Percentiles rank a stretch among this genome's conserved stretches.
phyloP scores from a whole-genome alignment of 1,140 invertebrate species.

The Cydia splendana region DNA sequence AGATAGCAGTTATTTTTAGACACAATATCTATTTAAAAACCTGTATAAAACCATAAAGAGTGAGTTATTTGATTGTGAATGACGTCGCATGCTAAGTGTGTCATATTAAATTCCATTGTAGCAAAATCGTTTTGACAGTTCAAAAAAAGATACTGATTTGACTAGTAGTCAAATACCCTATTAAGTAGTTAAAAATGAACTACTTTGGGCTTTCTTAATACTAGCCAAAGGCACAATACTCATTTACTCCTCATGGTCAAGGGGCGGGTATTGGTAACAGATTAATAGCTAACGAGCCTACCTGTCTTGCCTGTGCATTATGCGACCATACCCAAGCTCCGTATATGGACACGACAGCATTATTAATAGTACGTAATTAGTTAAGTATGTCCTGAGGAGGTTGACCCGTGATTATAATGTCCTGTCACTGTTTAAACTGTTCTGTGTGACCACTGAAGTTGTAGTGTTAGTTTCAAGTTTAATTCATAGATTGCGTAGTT shows the following conservation, averaged over 20 bases:
- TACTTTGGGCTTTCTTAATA: background rate
- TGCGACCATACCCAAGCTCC: conserved; percentile 8
- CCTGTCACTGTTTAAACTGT: background rate
- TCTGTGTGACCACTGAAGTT: background rate
- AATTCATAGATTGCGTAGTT: background rate
- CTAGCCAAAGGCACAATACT: background rate
- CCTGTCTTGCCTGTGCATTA: conserved; percentile 7
- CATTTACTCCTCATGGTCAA: background rate
- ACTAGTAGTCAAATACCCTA: no score
- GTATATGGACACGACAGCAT: conserved; percentile 13
- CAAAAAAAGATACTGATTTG: no score
- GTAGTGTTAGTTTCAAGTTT: background rate
- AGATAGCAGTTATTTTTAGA: no score
- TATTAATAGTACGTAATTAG: conserved; percentile 25
- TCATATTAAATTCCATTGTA: no score
- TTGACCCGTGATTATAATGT: conserved; percentile 15
- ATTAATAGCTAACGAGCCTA: conserved; percentile 7
- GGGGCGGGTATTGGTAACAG: conserved; percentile 9
- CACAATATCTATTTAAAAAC: no score
- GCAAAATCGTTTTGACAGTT: no score
- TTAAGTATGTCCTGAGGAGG: background rate
- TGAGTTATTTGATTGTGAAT: no score
- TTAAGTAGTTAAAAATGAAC: no score
- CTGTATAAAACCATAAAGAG: no score
- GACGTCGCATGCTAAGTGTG: no score